Evolutionary conservation across 2,113 vertebrate genomes (phyloP).

Genomic region (Podiceps cristatus): DNA sequence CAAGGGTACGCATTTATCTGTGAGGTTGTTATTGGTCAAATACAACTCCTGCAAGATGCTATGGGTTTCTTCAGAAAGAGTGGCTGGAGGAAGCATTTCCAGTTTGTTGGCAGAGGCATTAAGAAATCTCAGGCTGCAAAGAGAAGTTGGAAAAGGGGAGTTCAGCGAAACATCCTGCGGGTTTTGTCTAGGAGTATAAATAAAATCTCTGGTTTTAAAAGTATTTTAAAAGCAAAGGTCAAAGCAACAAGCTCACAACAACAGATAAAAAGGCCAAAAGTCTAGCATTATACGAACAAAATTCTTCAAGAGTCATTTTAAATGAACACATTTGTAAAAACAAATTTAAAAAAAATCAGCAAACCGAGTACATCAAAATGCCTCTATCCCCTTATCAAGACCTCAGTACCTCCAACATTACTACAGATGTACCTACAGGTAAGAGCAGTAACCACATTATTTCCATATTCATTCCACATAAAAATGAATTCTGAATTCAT

Average conservation of each 20-base stretch:
- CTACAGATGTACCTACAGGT: neutral
- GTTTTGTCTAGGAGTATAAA: neutral
- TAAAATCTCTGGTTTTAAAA: neutral
- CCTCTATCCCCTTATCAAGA: neutral
- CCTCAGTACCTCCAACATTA: neutral
- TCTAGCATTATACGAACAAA: neutral
- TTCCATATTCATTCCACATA: neutral
- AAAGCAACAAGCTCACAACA: neutral
- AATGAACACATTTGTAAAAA: neutral
- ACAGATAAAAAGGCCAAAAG: neutral
- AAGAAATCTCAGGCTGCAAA: slow-evolving; percentile 88
- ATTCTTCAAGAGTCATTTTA: neutral
- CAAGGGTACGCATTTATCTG: slow-evolving; percentile 94
- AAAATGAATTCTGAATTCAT: slow-evolving; percentile 11
- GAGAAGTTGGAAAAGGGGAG: neutral
- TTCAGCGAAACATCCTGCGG: neutral
- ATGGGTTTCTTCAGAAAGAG: slow-evolving; percentile 90
- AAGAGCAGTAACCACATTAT: neutral
- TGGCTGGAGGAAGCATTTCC: slow-evolving; percentile 92
- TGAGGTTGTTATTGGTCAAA: slow-evolving; percentile 94
- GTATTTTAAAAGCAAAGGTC: neutral
- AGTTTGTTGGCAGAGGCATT: slow-evolving; percentile 97
- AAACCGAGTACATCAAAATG: accelerated
- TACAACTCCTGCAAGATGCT: slow-evolving; percentile 96
- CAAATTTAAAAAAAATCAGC: neutral